phyloP scores from a whole-genome alignment of 2,113 vertebrate genomes.

The Hyperopisus bebe region DNA sequence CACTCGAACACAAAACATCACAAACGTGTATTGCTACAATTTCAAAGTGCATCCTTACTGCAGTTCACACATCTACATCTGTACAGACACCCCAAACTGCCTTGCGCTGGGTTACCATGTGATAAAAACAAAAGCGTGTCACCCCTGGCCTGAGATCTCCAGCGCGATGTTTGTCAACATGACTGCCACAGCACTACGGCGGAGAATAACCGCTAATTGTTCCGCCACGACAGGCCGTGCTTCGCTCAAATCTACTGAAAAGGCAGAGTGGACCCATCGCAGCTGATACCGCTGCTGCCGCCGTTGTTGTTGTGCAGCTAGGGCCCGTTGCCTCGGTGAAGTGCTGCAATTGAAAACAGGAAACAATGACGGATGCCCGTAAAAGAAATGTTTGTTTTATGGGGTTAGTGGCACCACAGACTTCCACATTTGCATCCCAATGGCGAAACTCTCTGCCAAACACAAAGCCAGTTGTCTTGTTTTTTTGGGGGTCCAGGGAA shows the following conservation, averaged over 20 bases:
- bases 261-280: not conserved
- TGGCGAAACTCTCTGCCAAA: slow-evolving; percentile 58
- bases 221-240: not conserved
- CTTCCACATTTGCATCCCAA: slow-evolving; percentile 65
- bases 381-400: slow-evolving; percentile 63
- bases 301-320: not conserved
- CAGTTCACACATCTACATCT: not conserved
- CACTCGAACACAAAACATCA: not conserved
- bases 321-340: slow-evolving; percentile 41
- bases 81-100: not conserved
- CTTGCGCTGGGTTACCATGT: not conserved
- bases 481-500: slow-evolving; percentile 40
- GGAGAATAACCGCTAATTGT: not conserved
- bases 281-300: not conserved
- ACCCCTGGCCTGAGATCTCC: not conserved
- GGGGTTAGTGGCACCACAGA: slow-evolving; percentile 51
- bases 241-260: not conserved
- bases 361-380: slow-evolving; percentile 60
- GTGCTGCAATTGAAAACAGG: slow-evolving; percentile 60
- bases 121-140: not conserved
- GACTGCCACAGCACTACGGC: not conserved
- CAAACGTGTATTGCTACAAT: not conserved
- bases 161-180: not conserved
- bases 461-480: slow-evolving; percentile 70
- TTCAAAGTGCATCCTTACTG: not conserved